Conservation (phyloP, 1,140 invertebrate species). For the Melitaea cinxia region DNA sequence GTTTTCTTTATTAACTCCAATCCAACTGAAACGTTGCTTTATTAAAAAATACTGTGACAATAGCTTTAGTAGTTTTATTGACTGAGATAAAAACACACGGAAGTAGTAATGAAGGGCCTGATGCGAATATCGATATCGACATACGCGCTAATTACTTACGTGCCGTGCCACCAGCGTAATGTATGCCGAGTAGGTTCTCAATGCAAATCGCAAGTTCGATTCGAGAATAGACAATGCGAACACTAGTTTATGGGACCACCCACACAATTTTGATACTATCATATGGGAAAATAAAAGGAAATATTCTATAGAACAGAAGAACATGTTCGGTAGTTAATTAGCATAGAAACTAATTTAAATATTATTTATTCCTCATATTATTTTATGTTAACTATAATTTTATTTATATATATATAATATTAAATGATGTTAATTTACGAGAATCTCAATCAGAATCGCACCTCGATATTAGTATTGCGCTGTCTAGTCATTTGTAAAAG, state of each 20-base stretch:
- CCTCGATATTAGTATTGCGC: conserved; percentile 47
- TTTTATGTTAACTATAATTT: neutral
- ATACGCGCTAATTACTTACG: conserved; percentile 71
- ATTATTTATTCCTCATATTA: neutral
- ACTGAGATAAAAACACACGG: conserved; percentile 39
- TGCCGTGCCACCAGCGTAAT: conserved; percentile 61
- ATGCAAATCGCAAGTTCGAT: conserved; percentile 80
- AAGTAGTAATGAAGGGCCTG: conserved; percentile 62
- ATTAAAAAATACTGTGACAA: conserved; percentile 41
- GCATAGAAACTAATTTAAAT: neutral
- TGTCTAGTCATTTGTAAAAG: conserved; percentile 60
- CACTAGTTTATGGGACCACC: conserved; percentile 74
- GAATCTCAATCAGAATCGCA: conserved; percentile 57
- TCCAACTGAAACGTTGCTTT: conserved; percentile 37
- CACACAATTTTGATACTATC: conserved; percentile 54
- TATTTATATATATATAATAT: too few species aligned
- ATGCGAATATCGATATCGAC: conserved; percentile 71
- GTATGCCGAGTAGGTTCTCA: conserved; percentile 72
- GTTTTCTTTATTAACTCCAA: conserved; percentile 48
- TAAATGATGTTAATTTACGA: conserved; percentile 31
- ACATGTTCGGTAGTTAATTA: neutral
- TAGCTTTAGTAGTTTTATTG: conserved; percentile 32
- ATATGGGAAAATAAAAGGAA: conserved; percentile 28
- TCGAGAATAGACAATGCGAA: conserved; percentile 76
- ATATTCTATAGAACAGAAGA: conserved; percentile 4